Base-by-base conservation (phyloP, 2,888 invertebrate species). In the Himalopsyche tibetana region DNA sequence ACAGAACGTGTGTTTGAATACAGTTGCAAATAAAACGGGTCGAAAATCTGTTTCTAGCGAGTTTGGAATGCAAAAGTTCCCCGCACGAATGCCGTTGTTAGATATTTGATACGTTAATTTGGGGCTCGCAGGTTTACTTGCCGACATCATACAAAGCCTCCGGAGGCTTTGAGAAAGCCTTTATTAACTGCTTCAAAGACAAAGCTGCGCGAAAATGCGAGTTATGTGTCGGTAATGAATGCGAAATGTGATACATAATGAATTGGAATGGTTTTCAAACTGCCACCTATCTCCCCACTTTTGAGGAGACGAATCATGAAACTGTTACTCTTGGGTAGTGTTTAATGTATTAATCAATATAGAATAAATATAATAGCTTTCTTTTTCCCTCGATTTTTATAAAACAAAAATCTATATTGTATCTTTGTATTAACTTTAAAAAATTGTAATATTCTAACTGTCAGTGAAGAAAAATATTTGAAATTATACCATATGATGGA, bases 161-260 rank as follows among this genome's bases (percentile, higher is more conserved):
- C 84, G 55, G 36, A 84, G 82, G 86, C 82, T 87, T 87, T 63
- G 82, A 86, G 86, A 63, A 83, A 79, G 84, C 42, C 87, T 56
- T 84, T 86, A 88, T 86, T 83, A 88, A 80, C 85, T 86, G 56
- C 83, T 63, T 84, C 86, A 86, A 86, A 86, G 84, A 84, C 86
- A 82, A 84, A 86, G 84, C 82, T 63, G 80, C 56, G 74, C 55
- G 51, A 86, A 88, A 88, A 88, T 84, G 79, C 79, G 81, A 86
- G 88, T 86, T 84, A 85, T 88, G 88, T 86, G 88, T 82, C 84
- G 79, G 84, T 88, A 88, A 88, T 87, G 88, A 88, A 88, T 74
- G 87, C 51, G 87, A 88, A 88, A 86, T 84, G 86, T 81, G 85
- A 88, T 87, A 88, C 82, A 86, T 80, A 87, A 87, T 87, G 84